Percentiles rank a stretch among this genome's conserved stretches.
Conservation (phyloP, 2,113 vertebrate species). For the Corynorhinus townsendii region DNA sequence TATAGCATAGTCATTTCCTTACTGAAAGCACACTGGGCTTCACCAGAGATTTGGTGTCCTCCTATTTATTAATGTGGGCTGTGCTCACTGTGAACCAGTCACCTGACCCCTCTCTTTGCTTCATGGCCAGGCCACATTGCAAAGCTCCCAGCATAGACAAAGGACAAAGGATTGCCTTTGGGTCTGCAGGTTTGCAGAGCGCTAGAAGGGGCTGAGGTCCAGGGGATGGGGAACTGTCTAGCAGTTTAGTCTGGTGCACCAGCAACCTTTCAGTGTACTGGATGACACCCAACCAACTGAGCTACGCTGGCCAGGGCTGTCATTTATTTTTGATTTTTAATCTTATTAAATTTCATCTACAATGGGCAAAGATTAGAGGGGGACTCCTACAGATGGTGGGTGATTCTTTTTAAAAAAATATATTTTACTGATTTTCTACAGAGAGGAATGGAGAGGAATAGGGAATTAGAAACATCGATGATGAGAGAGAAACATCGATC, state of each 20-base stretch:
- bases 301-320: background rate
- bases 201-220: background rate
- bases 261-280: too few relatives aligned
- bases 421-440: too few relatives aligned
- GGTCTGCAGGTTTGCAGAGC: background rate
- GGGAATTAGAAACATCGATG: too few relatives aligned
- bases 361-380: background rate
- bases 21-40: background rate
- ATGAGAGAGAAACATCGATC: too few relatives aligned
- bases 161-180: background rate
- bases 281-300: too few relatives aligned
- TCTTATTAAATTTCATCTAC: background rate
- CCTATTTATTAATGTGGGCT: background rate
- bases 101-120: background rate
- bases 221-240: too few relatives aligned
- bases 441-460: too few relatives aligned
- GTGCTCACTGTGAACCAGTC: too few relatives aligned
- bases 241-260: background rate
- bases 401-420: too few relatives aligned
- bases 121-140: background rate
- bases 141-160: background rate
- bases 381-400: background rate
- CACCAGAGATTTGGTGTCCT: background rate
- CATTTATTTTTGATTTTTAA: background rate
- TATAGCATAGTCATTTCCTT: background rate